Evolutionary conservation across 2,113 vertebrate species (phyloP).

Genomic region (Phalacrocorax pelagicus): DNA sequence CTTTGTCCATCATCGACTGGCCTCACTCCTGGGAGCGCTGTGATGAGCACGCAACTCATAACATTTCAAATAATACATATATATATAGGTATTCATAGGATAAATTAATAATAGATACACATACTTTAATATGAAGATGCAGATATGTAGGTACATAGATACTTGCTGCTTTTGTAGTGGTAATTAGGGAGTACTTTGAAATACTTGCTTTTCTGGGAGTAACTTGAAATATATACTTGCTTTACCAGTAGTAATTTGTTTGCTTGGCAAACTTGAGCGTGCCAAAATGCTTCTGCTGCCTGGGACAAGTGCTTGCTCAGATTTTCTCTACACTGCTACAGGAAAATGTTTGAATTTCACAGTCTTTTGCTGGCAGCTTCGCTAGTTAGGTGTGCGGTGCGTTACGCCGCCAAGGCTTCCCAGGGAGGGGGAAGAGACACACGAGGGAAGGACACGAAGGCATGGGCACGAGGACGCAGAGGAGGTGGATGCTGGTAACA

Average conservation of each 20-base stretch:
- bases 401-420: background rate
- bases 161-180: background rate
- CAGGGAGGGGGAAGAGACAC: background rate
- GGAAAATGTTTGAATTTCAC: background rate
- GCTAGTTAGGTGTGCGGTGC: rapidly evolving
- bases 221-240: background rate
- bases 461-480: background rate
- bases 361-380: background rate
- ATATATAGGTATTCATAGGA: too few species aligned
- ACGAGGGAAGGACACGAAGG: background rate
- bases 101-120: background rate
- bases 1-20: rapidly evolving
- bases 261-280: background rate
- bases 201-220: background rate
- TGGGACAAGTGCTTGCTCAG: background rate
- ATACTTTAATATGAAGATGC: rapidly evolving
- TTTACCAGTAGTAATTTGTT: background rate
- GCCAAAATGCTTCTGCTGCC: background rate
- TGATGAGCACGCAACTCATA: rapidly evolving
- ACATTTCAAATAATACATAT: background rate
- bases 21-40: rapidly evolving
- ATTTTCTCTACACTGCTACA: background rate
- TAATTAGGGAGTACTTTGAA: background rate
- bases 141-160: rapidly evolving
- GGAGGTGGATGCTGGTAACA: background rate